Conservation (phyloP, 2,888 invertebrate species). For the Brenthis hecate region DNA sequence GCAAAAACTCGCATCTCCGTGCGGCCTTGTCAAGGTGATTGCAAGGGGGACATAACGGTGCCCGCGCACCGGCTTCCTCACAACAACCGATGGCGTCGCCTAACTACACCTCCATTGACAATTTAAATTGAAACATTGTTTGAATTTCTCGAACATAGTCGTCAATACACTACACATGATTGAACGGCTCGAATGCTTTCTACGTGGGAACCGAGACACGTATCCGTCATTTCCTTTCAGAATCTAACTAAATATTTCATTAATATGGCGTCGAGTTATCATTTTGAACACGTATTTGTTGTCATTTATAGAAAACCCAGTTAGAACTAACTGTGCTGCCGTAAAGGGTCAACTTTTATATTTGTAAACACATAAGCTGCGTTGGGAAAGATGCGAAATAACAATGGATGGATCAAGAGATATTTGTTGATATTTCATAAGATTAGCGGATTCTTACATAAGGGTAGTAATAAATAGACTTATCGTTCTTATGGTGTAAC, state of each 20-base stretch:
- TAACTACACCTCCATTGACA: conserved; percentile 50
- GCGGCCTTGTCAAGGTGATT: conserved; percentile 82
- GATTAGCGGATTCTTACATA: conserved; percentile 36
- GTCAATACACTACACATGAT: conserved; percentile 45
- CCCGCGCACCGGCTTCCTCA: conserved; percentile 54
- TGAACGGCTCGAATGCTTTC: conserved; percentile 41
- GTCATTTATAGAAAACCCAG: conserved; percentile 57
- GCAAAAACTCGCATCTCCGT: conserved; percentile 77
- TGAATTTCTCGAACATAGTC: conserved; percentile 44
- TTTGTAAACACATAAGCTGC: conserved; percentile 60
- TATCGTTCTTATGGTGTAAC: conserved; percentile 35
- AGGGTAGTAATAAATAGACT: conserved; percentile 36
- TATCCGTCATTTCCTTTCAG: conserved; percentile 71
- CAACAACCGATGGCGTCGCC: conserved; percentile 46
- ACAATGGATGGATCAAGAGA: conserved; percentile 23
- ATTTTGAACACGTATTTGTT: conserved; percentile 67
- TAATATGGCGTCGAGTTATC: conserved; percentile 62
- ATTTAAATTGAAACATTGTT: conserved; percentile 48
- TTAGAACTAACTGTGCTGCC: conserved; percentile 63
- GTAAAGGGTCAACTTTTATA: conserved; percentile 37
- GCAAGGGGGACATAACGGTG: conserved; percentile 79
- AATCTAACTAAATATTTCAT: conserved; percentile 59
- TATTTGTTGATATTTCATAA: conserved; percentile 37
- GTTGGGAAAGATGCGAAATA: conserved; percentile 10
- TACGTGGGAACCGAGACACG: conserved; percentile 58